A percentile compares a stretch with the other conserved stretches of the same genome.
Conservation (phyloP, 2,113 vertebrate species). For the Setophaga coronata region DNA sequence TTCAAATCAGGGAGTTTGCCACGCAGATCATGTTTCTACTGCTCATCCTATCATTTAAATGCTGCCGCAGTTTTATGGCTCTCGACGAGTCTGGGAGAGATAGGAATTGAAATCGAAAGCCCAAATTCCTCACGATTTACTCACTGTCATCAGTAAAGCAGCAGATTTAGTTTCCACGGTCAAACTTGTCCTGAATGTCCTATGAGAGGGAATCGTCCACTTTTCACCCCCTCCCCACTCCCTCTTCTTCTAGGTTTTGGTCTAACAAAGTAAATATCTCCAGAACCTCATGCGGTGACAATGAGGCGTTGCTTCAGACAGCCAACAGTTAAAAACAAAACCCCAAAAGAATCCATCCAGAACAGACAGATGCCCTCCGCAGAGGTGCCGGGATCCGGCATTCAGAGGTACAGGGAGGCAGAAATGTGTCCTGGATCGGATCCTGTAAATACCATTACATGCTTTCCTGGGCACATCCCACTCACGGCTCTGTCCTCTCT, state of each 20-base stretch:
- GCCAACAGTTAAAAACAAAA: neutral
- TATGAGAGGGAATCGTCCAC: neutral
- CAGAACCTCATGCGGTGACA: neutral
- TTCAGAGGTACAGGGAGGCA: neutral
- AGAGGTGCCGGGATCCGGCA: neutral
- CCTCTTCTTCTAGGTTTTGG: neutral
- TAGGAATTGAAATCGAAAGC: neutral
- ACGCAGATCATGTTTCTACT: neutral
- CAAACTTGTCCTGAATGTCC: neutral
- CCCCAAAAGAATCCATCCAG: neutral
- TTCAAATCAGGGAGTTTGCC: neutral
- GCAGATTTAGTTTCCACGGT: neutral
- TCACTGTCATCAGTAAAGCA: neutral
- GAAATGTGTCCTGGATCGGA: neutral
- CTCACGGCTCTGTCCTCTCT: neutral
- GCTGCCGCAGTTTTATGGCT: neutral
- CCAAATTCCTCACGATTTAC: neutral
- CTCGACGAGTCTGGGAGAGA: neutral
- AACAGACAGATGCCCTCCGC: neutral
- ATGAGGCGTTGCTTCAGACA: neutral
- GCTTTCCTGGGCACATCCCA: neutral
- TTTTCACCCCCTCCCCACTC: accelerated
- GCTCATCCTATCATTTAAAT: neutral
- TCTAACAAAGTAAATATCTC: neutral
- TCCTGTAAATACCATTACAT: neutral